Evolutionary conservation across 2,888 invertebrate species (phyloP), one percentile per base, ranked within the genome.

Genomic region (Epirrhoe alternata): DNA sequence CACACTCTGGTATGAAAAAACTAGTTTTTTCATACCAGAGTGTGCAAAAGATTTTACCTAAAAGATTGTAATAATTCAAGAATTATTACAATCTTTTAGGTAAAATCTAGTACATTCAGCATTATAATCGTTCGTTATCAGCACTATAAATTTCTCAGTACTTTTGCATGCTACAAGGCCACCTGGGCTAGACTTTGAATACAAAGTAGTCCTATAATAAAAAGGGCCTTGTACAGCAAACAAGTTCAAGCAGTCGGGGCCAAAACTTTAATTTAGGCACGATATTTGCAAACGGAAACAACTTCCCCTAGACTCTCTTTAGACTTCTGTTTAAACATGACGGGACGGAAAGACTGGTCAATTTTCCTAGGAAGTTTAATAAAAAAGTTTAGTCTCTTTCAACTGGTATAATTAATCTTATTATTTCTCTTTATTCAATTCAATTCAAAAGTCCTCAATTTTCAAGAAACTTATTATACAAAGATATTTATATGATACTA

Each of bases 211-310:
- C 58, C 65, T 45, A 67, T 74, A 71, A 72, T 68, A 72, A 75
- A 76, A 66, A 68, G 66, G 61, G 60, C 58, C 64, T 68, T 66
- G 64, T 68, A 64, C 64, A 73, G 79, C 79, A 85, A 87, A 87
- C 87, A 82, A 87, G 82, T 82, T 81, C 79, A 80, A 86, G 83
- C 83, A 79, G 74, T 75, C 73, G 74, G 80, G 79, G 74, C 82
- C 77, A 76, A 82, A 86, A 87, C 83, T 85, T 86, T 88, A 89
- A 89, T 86, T 86, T 84, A 80, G 76, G 72, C 79, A 85, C 84
- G 84, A 86, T 88, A 86, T 87, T 88, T 87, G 86, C 82, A 74
- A 83, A 79, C 81, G 82, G 83, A 83, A 81, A 86, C 81, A 80
- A 76, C 77, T 75, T 69, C 73, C 73, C 59, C 56, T 56, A 24